Evolutionary conservation across 2,797 vertebrate genomes (phyloP).

Genomic region (Lycodopsis pacificus): DNA sequence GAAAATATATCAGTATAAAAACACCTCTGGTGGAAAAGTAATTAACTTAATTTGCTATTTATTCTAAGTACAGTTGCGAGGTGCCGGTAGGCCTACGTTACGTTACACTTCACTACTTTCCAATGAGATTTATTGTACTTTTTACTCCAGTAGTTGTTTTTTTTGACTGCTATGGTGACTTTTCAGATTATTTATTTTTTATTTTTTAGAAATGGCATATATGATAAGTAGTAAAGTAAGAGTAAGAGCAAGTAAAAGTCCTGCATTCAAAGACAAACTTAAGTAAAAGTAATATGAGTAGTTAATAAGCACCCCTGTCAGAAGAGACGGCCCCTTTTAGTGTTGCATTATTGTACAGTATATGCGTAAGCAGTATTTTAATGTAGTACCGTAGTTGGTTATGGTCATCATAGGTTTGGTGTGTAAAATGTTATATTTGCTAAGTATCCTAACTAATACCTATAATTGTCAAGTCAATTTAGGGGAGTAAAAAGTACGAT

Average conservation of each 20-base stretch:
- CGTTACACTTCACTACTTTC: background rate
- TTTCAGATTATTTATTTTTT: background rate
- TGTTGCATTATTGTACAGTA: background rate
- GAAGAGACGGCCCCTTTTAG: background rate
- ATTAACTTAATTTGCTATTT: background rate
- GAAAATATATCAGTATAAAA: background rate
- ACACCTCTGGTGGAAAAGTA: background rate
- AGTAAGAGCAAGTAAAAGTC: background rate
- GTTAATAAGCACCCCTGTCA: background rate
- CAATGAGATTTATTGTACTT: background rate
- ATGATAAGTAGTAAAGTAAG: background rate
- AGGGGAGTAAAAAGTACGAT: conserved; percentile 1
- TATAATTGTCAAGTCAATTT: background rate
- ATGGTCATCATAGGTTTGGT: background rate
- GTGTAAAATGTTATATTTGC: background rate
- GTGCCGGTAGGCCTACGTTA: background rate
- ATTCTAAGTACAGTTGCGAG: background rate
- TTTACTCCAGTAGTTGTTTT: background rate
- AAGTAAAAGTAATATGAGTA: background rate
- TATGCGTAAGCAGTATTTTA: background rate
- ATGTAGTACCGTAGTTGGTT: background rate
- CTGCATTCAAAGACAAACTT: background rate
- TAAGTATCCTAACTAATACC: background rate
- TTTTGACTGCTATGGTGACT: background rate
- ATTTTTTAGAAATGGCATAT: background rate